Evolutionary conservation across 2,797 vertebrate species (phyloP).

Genomic region (Steatocranus sp.): DNA sequence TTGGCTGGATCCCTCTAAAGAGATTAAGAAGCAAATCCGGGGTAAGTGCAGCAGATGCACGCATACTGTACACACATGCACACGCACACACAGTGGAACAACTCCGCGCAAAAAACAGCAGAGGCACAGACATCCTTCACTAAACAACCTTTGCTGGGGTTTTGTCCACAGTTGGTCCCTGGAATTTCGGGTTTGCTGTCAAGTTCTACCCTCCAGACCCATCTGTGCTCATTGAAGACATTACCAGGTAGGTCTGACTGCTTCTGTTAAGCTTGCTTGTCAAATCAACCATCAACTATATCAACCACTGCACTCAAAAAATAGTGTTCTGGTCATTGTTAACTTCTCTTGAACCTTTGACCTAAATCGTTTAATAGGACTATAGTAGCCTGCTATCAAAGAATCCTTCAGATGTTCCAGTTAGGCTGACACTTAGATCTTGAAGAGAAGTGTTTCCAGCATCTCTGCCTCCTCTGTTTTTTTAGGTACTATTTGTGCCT

Average conservation of each 20-base stretch:
- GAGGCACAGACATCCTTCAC: not conserved
- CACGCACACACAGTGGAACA: not conserved
- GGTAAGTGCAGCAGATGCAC: slow-evolving; percentile 75
- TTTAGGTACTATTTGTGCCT: slow-evolving; percentile 96
- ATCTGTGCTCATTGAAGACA: slow-evolving; percentile 94
- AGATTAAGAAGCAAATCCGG: slow-evolving; percentile 98
- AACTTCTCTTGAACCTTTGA: not conserved
- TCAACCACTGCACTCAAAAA: not conserved
- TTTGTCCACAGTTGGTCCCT: slow-evolving; percentile 81
- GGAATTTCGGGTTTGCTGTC: slow-evolving; percentile 93
- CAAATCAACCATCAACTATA: not conserved
- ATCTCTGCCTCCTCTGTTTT: not conserved
- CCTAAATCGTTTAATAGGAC: not conserved
- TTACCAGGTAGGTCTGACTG: slow-evolving; percentile 84
- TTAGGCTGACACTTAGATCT: not conserved
- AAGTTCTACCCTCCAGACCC: slow-evolving; percentile 98
- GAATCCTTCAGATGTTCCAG: not conserved
- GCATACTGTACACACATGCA: not conserved
- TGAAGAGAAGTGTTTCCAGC: not conserved
- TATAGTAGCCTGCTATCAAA: not conserved
- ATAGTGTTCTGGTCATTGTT: not conserved
- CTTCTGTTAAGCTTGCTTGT: not conserved
- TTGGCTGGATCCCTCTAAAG: slow-evolving; percentile 98
- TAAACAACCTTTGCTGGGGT: slow-evolving; percentile 1
- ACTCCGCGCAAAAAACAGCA: not conserved